Conservation (phyloP, 1,140 invertebrate genomes). For the Euschistus heros region DNA sequence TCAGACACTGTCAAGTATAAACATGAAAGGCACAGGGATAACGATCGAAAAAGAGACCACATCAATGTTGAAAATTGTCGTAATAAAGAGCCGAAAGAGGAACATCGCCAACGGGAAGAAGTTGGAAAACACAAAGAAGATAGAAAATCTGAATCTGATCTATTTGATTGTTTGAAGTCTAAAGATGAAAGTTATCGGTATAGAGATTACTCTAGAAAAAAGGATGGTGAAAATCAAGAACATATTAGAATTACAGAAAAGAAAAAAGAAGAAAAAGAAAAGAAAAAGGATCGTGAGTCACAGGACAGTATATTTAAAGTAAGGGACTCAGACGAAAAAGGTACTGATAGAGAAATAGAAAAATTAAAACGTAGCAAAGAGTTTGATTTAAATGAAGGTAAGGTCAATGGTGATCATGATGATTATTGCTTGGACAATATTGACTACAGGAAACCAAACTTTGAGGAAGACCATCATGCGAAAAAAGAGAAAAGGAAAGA, state of each 20-base stretch:
- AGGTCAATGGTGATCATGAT: constrained; percentile 26
- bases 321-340: not conserved
- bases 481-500: constrained; percentile 36
- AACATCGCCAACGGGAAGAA: constrained; percentile 20
- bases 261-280: constrained; percentile 31
- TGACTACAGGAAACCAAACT: constrained; percentile 18
- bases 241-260: constrained; percentile 36
- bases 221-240: constrained; percentile 30
- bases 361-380: constrained; percentile 23
- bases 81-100: constrained; percentile 27
- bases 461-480: constrained; percentile 33
- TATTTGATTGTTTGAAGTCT: constrained; percentile 21
- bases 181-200: constrained; percentile 29
- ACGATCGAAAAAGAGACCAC: constrained; percentile 30
- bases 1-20: constrained; percentile 19
- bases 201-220: constrained; percentile 32
- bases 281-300: constrained; percentile 16
- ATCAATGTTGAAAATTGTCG: constrained; percentile 31
- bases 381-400: constrained; percentile 22
- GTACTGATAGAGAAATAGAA: constrained; percentile 20
- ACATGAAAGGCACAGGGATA: constrained; percentile 29
- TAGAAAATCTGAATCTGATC: constrained; percentile 22
- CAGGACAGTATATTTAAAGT: constrained; percentile 4
- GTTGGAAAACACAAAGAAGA: constrained; percentile 27
- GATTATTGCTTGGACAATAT: constrained; percentile 24